These are phyloP conservation scores for Siderastrea radians DNA, from an alignment of 92 coral and sea anemone species.

Conservation along the genomic window DNA sequence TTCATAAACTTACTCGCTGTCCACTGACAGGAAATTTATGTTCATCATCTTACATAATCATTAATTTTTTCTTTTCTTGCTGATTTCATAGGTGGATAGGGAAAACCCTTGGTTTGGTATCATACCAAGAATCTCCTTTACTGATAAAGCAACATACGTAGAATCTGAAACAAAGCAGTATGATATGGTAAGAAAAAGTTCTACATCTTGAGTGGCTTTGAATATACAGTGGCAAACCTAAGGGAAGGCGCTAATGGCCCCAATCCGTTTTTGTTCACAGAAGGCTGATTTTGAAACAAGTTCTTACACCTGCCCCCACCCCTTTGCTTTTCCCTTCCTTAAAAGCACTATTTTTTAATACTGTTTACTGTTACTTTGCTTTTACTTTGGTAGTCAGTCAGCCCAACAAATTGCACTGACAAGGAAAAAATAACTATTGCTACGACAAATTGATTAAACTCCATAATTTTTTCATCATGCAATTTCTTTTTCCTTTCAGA, in stretches of 20 bases:
- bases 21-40: neutral
- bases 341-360: no score
- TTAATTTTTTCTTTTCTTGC: neutral
- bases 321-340: no score
- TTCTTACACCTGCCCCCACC: no score
- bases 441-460: neutral
- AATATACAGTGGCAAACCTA: no score
- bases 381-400: no score
- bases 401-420: neutral
- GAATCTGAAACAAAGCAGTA: conserved; percentile 88
- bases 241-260: no score
- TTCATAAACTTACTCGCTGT: no score
- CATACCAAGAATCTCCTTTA: conserved; percentile 80
- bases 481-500: conserved; percentile 46
- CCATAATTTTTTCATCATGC: no score
- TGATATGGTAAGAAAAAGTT: conserved; percentile 78
- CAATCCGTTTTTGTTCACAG: no score
- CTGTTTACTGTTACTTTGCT: no score
- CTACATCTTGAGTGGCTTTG: no score
- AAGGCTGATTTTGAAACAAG: no score
- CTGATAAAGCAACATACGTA: conserved; percentile 91
- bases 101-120: conserved; percentile 86
- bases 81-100: conserved; percentile 72
- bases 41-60: neutral
- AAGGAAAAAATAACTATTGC: neutral